phyloP scores from a whole-genome alignment of 2,888 invertebrate species.

The Frankliniella fusca region DNA sequence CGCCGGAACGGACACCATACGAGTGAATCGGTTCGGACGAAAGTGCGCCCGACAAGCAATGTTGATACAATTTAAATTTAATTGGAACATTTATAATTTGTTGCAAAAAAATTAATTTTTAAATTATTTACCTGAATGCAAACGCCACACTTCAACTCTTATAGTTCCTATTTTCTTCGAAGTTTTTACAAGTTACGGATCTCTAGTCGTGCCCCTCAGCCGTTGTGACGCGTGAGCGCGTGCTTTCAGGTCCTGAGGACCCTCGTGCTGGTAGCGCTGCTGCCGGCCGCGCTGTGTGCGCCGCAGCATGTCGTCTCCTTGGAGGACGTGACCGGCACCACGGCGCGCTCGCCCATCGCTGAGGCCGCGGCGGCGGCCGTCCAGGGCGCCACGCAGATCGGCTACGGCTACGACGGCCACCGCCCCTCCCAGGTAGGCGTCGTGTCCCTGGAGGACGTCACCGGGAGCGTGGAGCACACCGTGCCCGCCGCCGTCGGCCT shows the following conservation, averaged over 20 bases:
- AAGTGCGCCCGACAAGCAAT: too few relatives aligned
- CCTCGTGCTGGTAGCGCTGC: neutral
- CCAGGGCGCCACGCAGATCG: neutral
- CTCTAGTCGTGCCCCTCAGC: too few relatives aligned
- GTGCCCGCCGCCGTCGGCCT: neutral
- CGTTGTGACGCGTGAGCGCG: too few relatives aligned
- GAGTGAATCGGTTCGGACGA: too few relatives aligned
- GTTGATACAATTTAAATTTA: too few relatives aligned
- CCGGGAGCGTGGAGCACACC: neutral
- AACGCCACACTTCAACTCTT: too few relatives aligned
- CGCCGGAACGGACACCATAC: too few relatives aligned
- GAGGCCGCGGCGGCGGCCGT: neutral
- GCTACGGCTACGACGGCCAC: constrained; percentile 1
- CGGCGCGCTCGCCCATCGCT: neutral
- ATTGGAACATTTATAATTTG: too few relatives aligned
- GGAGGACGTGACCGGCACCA: constrained; percentile 2
- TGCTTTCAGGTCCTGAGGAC: neutral
- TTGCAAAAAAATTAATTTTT: too few relatives aligned
- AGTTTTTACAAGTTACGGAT: too few relatives aligned
- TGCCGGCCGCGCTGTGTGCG: neutral
- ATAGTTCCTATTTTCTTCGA: too few relatives aligned
- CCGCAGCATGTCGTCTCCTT: neutral
- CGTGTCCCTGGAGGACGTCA: neutral
- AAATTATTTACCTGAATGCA: too few relatives aligned
- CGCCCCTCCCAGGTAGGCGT: neutral